A percentile compares a stretch with the other conserved stretches of the same genome.
Evolutionary conservation across 2,113 vertebrate species (phyloP).

Genomic region (Perca fluviatilis): DNA sequence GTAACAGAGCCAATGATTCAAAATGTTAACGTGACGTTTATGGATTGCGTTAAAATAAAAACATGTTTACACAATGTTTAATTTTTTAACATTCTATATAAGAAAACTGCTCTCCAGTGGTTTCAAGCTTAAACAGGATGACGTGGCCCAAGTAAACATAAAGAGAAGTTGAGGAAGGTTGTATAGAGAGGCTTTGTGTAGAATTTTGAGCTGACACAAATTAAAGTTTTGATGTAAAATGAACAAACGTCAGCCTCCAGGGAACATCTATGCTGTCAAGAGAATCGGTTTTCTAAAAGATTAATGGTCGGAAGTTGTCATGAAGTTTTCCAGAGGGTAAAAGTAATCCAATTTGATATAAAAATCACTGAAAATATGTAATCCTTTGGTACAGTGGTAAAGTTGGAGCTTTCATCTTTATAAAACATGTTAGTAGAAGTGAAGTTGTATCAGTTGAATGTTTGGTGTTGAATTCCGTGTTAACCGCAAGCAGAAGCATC

Average conservation of each 20-base stretch:
- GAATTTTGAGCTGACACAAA: not conserved
- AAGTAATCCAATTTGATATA: not conserved
- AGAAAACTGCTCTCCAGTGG: not conserved
- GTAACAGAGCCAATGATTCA: not conserved
- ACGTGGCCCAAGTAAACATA: not conserved
- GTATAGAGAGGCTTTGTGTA: not conserved
- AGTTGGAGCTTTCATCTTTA: not conserved
- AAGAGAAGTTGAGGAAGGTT: not conserved
- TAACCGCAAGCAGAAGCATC: constrained; percentile 37
- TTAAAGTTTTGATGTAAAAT: not conserved
- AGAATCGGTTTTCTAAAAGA: not conserved
- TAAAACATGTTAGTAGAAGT: not conserved
- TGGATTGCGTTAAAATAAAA: not conserved
- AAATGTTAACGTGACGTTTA: not conserved
- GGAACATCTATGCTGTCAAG: too few relatives aligned
- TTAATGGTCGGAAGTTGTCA: not conserved
- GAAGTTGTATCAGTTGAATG: constrained; percentile 17
- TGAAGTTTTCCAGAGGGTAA: not conserved
- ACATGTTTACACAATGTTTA: not conserved
- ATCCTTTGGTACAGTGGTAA: not conserved
- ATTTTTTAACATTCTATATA: not conserved
- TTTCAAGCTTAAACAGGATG: not conserved
- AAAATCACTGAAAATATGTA: not conserved
- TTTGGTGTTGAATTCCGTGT: constrained; percentile 37
- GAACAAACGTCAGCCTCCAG: not conserved